Evolutionary conservation across 2,888 invertebrate species (phyloP).

Genomic region (Drosophila infuscata): DNA sequence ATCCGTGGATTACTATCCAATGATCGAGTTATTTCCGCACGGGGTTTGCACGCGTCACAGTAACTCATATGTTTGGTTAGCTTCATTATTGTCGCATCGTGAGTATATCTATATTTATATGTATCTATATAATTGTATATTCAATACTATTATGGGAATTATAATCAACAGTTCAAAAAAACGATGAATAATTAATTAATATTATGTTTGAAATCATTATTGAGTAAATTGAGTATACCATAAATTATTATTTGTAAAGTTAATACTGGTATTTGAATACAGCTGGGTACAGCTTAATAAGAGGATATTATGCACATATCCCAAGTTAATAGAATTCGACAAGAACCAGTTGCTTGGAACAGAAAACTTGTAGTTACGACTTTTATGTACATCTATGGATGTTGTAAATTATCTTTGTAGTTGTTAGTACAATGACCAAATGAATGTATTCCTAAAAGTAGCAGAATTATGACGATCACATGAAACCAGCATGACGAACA

Average conservation of each 20-base stretch:
- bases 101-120: conserved; percentile 21
- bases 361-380: background rate
- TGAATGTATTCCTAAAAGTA: conserved; percentile 15
- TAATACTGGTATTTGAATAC: background rate
- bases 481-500: conserved; percentile 80
- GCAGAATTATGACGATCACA: conserved; percentile 66
- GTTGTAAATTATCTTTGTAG: background rate
- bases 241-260: background rate
- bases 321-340: background rate
- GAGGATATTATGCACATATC: background rate
- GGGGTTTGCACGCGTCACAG: conserved; percentile 37
- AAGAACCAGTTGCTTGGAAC: background rate
- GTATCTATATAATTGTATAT: background rate
- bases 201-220: background rate
- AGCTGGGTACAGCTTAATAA: background rate
- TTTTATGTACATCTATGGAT: background rate
- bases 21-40: conserved; percentile 38
- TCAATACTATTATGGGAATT: background rate
- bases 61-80: conserved; percentile 19
- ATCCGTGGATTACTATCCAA: conserved; percentile 39
- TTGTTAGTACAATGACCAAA: conserved; percentile 2
- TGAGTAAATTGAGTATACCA: no score
- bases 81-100: conserved; percentile 10
- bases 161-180: background rate
- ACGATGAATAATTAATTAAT: background rate